Evolutionary conservation across 2,113 vertebrate species (phyloP).

Genomic region (Myiopsitta monachus): DNA sequence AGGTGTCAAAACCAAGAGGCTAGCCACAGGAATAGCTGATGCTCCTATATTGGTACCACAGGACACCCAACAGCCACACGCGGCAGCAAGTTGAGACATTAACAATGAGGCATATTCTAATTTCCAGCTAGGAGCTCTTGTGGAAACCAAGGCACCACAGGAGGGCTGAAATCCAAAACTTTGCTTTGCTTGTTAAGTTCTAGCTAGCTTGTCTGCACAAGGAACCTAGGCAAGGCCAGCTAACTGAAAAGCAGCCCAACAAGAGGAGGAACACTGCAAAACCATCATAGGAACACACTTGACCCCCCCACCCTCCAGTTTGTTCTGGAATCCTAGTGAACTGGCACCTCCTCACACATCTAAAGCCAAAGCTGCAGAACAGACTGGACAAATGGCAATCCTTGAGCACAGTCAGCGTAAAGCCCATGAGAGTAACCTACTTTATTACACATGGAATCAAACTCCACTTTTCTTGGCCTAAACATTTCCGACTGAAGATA

Average conservation of each 20-base stretch:
- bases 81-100: not conserved
- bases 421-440: not conserved
- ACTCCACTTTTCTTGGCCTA: not conserved
- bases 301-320: not conserved
- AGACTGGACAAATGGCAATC: not conserved
- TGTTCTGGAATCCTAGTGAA: not conserved
- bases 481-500: not conserved
- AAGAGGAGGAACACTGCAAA: rapidly evolving
- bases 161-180: not conserved
- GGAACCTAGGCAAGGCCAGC: not conserved
- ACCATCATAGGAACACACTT: not conserved
- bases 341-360: not conserved
- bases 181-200: rapidly evolving
- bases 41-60: not conserved
- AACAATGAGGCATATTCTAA: not conserved
- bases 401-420: not conserved
- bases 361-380: not conserved
- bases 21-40: not conserved
- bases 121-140: not conserved
- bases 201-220: not conserved
- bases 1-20: constrained; percentile 27
- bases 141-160: not conserved
- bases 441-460: not conserved
- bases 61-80: not conserved
- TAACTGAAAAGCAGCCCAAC: not conserved